Percentiles rank a stretch among this genome's conserved stretches.
Conservation (phyloP, 2,888 invertebrate genomes). For the Melieria omissa region DNA sequence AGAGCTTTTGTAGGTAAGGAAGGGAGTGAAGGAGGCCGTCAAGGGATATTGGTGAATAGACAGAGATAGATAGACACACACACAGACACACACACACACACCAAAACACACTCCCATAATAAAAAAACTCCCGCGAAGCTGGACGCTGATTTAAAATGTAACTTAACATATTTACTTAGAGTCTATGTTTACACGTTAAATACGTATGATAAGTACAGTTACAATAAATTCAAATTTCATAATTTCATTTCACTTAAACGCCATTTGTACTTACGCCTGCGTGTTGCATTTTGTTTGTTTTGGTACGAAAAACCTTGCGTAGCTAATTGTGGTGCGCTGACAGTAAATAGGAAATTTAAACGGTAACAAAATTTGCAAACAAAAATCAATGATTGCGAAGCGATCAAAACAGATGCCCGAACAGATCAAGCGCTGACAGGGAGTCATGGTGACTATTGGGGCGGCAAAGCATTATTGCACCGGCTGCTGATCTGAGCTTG, state of each 20-base stretch:
- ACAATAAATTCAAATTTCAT: not conserved
- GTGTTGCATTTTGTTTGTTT: slow-evolving; percentile 20
- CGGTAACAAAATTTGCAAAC: no score
- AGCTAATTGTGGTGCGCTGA: slow-evolving; percentile 26
- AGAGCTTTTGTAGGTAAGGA: no score
- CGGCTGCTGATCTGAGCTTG: no score
- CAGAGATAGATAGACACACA: no score
- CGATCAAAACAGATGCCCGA: no score
- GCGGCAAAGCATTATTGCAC: no score
- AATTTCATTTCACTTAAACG: slow-evolving; percentile 54
- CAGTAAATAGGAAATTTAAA: slow-evolving; percentile 19
- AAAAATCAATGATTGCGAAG: no score
- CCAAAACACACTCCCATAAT: slow-evolving; percentile 21
- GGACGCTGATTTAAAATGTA: slow-evolving; percentile 33
- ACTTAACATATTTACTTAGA: slow-evolving; percentile 16
- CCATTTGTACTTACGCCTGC: slow-evolving; percentile 67
- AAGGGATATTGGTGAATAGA: no score
- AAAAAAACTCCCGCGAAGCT: slow-evolving; percentile 11
- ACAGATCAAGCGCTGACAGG: no score
- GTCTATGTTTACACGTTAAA: slow-evolving; percentile 17
- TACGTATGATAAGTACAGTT: slow-evolving; percentile 14
- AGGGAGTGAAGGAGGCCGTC: no score
- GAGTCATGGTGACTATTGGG: no score
- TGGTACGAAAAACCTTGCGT: slow-evolving; percentile 21
- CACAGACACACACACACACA: not conserved